Conservation (phyloP, 2,888 invertebrate species). For the Callinectes sapidus region DNA sequence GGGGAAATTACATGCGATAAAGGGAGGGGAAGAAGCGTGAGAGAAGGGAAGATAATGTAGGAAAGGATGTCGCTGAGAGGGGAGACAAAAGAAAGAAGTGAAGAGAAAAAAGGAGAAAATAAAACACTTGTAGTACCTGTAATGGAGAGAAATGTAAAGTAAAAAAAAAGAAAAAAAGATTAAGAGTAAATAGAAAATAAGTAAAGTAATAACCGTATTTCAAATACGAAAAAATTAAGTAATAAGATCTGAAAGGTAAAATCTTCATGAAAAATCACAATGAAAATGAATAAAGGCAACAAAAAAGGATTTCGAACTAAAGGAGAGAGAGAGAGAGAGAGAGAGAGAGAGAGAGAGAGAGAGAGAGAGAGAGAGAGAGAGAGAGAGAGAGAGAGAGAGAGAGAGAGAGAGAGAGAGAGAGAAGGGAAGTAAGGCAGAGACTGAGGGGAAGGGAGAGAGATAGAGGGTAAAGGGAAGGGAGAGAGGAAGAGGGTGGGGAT, state of each 20-base stretch:
- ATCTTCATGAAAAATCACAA: too few relatives aligned
- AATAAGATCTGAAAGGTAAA: too few relatives aligned
- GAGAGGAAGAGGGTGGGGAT: too few relatives aligned
- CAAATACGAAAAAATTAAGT: too few relatives aligned
- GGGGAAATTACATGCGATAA: too few relatives aligned
- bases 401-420: not conserved
- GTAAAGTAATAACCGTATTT: too few relatives aligned
- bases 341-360: not conserved
- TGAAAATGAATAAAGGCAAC: too few relatives aligned
- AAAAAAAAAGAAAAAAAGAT: not conserved
- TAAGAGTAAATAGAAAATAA: not conserved
- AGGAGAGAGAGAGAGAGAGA: not conserved
- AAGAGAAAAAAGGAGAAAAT: not conserved
- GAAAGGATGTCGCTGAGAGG: too few relatives aligned
- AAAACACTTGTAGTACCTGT: not conserved
- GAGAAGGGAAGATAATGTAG: too few relatives aligned
- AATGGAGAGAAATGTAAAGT: not conserved
- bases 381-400: not conserved
- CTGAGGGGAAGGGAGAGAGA: not conserved
- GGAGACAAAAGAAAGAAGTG: too few relatives aligned
- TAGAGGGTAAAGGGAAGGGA: not conserved
- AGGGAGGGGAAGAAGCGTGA: too few relatives aligned
- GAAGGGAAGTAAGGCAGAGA: not conserved
- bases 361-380: too few relatives aligned
- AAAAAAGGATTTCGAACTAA: not conserved